Evolutionary conservation across 2,888 invertebrate genomes (phyloP), one percentile per base, ranked within the genome.

Genomic region (Drosophila bunnanda): DNA sequence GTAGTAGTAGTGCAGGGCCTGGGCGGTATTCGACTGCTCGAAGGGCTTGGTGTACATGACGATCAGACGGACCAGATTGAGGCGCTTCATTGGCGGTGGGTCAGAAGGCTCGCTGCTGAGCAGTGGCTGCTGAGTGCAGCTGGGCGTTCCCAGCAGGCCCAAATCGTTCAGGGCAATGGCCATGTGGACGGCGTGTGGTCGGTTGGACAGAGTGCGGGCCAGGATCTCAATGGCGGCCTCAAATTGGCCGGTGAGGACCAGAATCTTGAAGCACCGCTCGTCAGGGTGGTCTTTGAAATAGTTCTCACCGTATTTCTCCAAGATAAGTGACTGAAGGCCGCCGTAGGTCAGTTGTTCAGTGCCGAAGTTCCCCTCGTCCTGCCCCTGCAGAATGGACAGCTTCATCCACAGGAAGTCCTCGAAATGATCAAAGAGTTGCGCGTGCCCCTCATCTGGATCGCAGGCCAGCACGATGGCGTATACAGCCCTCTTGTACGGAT

Each of bases 391-490:
- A 85, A 97, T 95, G 44, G 96, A 96, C 12, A 99, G 93, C 92
- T 98, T 98, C 34, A 99, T 93, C 99, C 99, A 99, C 9, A 99
- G 93, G 91, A 98, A 99, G 93, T 99, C 99, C 90, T 99, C 99
- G 0, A 98, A 97, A 13, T 98, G 97, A 77, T 96, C 30, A 98
- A 22, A 22, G 8, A 43, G 96, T 91, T 98, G 98, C 0, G 95
- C 93, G 92, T 98, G 98, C 86, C 97, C 96, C 89, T 98, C 98
- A 57, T 94, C 94, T 1, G 96, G 94, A 91, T 98, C 97, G 91
- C 98, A 98, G 17, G 70, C 72, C 67, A 86, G 38, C 5, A 98
- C 93, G 38, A 97, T 95, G 90, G 98, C 97, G 93, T 97, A 98
- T 90, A 94, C 96, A 55, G 96, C 96, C 93, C 96, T 94, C 93